These are phyloP conservation scores for Electrophaes corylata DNA, from an alignment of 2,888 invertebrate genomes.

Conservation along the genomic window DNA sequence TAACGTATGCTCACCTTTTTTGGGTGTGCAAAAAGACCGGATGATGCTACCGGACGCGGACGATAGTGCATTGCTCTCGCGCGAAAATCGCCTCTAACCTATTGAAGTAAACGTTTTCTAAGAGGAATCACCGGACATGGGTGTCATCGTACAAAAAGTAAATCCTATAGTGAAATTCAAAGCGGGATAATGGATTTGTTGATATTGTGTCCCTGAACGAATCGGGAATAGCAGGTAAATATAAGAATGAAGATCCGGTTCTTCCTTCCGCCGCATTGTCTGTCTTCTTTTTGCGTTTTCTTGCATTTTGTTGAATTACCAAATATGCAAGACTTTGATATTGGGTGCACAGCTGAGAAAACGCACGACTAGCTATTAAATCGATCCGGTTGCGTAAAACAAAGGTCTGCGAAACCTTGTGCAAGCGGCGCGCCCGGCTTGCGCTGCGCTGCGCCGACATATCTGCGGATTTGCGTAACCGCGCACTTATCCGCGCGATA, in stretches of 20 bases:
- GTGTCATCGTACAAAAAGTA: constrained; percentile 67
- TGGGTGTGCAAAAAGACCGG: constrained; percentile 80
- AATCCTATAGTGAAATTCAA: constrained; percentile 51
- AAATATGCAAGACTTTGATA: constrained; percentile 53
- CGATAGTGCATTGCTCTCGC: constrained; percentile 70
- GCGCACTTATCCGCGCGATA: constrained; percentile 81
- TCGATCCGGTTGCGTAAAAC: constrained; percentile 84
- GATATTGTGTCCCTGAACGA: constrained; percentile 34
- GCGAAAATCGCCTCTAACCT: constrained; percentile 62
- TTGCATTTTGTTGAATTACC: constrained; percentile 51
- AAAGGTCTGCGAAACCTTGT: constrained; percentile 84
- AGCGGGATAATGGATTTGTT: constrained; percentile 35
- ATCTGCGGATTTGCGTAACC: constrained; percentile 83
- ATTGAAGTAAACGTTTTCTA: constrained; percentile 50
- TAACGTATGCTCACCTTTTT: constrained; percentile 82
- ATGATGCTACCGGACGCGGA: constrained; percentile 78
- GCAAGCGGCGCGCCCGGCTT: constrained; percentile 77
- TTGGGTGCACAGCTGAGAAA: constrained; percentile 76
- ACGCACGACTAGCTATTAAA: constrained; percentile 81
- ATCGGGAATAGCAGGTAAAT: constrained; percentile 55
- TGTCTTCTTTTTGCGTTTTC: constrained; percentile 33
- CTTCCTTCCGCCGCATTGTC: constrained; percentile 54
- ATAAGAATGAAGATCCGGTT: constrained; percentile 48
- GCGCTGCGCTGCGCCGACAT: constrained; percentile 81
- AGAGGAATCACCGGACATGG: constrained; percentile 68